Percentiles rank a stretch among this genome's conserved stretches.
Evolutionary conservation across 2,888 invertebrate genomes (phyloP).

Genomic region (Diarsia rubi): DNA sequence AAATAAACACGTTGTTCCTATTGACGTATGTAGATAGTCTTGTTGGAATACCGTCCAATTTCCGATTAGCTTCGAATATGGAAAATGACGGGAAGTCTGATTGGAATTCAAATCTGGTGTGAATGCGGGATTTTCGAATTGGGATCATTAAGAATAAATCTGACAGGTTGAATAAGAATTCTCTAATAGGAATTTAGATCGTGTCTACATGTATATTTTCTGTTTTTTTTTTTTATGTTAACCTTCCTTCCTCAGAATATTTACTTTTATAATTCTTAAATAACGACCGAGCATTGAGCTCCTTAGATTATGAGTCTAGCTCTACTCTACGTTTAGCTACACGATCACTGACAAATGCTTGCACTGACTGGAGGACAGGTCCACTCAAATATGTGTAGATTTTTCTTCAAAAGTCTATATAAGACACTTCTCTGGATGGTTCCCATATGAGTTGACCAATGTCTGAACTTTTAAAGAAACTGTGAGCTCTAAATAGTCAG

Average conservation of each 20-base stretch:
- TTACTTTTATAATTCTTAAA: neutral
- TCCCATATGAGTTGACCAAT: too few species aligned
- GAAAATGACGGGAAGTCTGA: conserved; percentile 38
- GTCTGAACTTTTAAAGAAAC: too few species aligned
- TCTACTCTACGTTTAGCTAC: too few species aligned
- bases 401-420: too few species aligned
- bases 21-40: conserved; percentile 68
- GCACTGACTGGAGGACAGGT: too few species aligned
- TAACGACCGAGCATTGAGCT: neutral
- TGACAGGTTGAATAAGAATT: conserved; percentile 31
- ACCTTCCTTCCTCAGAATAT: neutral
- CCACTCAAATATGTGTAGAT: too few species aligned
- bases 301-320: too few species aligned
- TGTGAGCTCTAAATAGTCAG: too few species aligned
- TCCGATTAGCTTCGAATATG: conserved; percentile 43
- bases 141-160: conserved; percentile 51
- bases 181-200: conserved; percentile 21
- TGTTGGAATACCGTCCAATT: conserved; percentile 52
- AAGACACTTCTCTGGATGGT: too few species aligned
- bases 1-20: conserved; percentile 84
- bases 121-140: conserved; percentile 41
- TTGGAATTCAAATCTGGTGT: conserved; percentile 54
- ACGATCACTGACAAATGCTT: too few species aligned
- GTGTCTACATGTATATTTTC: neutral
- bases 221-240: too few species aligned